Evolutionary conservation across 2,797 vertebrate species (phyloP).

Genomic region (Falco novaeseelandiae): DNA sequence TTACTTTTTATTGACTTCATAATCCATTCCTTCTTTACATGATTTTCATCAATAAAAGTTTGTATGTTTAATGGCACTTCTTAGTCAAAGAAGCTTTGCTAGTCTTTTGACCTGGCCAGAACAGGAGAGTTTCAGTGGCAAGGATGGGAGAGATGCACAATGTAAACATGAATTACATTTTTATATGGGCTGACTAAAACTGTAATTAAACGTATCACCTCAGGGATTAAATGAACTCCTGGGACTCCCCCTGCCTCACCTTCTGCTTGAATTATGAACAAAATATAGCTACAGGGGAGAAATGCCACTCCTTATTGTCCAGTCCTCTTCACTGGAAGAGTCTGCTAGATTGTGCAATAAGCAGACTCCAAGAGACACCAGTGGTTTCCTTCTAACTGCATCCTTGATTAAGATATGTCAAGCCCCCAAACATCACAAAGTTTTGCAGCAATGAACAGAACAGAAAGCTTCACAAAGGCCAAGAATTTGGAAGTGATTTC

Average conservation of each 20-base stretch:
- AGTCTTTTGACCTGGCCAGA: not conserved
- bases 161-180: not conserved
- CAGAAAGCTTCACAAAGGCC: not conserved
- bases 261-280: not conserved
- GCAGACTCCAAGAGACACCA: not conserved
- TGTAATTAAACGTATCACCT: slow-evolving; percentile 12
- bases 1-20: not conserved
- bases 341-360: not conserved
- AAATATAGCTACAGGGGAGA: not conserved
- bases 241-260: not conserved
- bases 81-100: not conserved
- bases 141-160: not conserved
- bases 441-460: not conserved
- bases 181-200: not conserved
- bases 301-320: not conserved
- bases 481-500: not conserved
- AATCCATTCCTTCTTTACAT: not conserved
- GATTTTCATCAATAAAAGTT: not conserved
- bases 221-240: not conserved
- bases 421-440: not conserved
- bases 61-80: not conserved
- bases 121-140: not conserved
- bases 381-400: not conserved
- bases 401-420: not conserved
- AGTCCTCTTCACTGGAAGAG: not conserved